These are phyloP conservation scores for Macrosteles quadrilineatus DNA, from an alignment of 1,140 invertebrate genomes.

Conservation along the genomic window DNA sequence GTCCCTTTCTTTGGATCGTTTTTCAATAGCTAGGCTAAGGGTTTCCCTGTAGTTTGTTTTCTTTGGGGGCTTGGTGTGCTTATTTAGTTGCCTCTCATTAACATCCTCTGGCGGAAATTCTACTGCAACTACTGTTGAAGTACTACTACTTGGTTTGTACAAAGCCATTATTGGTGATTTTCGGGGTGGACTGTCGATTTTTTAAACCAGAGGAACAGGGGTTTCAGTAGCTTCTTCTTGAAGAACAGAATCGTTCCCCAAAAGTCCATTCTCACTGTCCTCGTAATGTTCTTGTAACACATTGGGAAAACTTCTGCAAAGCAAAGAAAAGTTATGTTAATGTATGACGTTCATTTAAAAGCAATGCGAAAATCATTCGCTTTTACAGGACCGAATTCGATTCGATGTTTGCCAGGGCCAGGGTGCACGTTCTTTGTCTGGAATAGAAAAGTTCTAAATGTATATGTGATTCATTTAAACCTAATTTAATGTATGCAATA, in stretches of 20 bases:
- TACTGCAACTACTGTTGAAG: background rate
- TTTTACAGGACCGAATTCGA: too few relatives aligned
- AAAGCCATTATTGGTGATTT: too few relatives aligned
- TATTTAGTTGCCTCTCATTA: background rate
- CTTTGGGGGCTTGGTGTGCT: background rate
- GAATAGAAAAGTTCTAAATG: too few relatives aligned
- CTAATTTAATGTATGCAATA: too few relatives aligned
- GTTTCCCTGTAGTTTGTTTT: background rate
- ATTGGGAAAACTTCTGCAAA: background rate
- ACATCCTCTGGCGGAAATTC: background rate
- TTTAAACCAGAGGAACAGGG: background rate
- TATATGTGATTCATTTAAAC: too few relatives aligned
- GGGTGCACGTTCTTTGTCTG: too few relatives aligned
- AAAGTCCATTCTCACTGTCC: background rate
- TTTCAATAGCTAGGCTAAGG: background rate
- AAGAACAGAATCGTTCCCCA: background rate
- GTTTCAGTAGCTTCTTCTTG: background rate
- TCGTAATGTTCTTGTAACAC: background rate
- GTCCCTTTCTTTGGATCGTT: too few relatives aligned
- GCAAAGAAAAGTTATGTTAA: background rate
- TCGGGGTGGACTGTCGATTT: background rate
- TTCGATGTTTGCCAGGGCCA: too few relatives aligned
- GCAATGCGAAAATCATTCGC: background rate
- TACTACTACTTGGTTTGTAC: too few relatives aligned
- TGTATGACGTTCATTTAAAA: background rate